These are phyloP conservation scores for Nymphalis c-album DNA, from an alignment of 2,888 invertebrate genomes.

Conservation along the genomic window DNA sequence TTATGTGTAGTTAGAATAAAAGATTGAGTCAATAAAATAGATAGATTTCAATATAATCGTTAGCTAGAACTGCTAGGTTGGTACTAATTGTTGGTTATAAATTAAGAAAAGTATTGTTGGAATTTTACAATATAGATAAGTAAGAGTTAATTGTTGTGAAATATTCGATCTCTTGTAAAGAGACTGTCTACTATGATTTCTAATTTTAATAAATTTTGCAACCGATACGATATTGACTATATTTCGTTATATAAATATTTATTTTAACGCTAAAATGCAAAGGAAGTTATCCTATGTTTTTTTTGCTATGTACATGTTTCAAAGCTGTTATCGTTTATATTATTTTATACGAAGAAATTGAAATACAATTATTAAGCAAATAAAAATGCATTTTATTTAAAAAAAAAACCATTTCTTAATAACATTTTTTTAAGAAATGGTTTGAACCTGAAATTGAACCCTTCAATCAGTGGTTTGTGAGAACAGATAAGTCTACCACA, in stretches of 20 bases:
- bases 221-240: background rate
- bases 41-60: conserved; percentile 21
- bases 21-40: conserved; percentile 15
- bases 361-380: background rate
- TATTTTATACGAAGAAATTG: conserved; percentile 41
- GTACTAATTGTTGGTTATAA: conserved; percentile 12
- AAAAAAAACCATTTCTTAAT: too few relatives aligned
- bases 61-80: conserved; percentile 34
- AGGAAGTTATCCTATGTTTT: background rate
- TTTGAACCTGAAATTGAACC: too few relatives aligned
- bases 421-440: too few relatives aligned
- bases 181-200: background rate
- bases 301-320: conserved; percentile 3
- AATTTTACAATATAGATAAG: conserved; percentile 4
- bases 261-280: background rate
- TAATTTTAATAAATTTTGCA: background rate
- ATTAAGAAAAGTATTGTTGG: conserved; percentile 19
- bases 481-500: too few relatives aligned
- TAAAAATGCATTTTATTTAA: background rate
- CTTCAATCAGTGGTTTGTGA: too few relatives aligned
- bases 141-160: conserved; percentile 5
- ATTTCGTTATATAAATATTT: conserved; percentile 4
- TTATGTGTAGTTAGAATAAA: conserved; percentile 5
- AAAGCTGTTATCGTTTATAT: conserved; percentile 39
- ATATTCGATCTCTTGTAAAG: conserved; percentile 2